Base-by-base conservation (phyloP, 2,113 vertebrate species). In the Myotis yumanensis region DNA sequence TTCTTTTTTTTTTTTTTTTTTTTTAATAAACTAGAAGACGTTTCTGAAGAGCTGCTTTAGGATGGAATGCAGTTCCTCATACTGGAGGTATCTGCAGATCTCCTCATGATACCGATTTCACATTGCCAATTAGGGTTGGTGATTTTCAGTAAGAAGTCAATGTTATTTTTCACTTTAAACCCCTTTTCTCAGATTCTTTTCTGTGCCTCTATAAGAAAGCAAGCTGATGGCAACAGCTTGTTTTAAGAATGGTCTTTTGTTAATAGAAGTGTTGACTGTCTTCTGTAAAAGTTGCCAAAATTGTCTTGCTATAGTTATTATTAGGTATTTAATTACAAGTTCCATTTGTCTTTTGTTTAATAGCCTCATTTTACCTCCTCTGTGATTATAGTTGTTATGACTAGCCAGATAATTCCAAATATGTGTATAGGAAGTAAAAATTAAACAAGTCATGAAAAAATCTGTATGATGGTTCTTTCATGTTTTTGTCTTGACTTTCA, bases 191-290 rank as follows among this genome's bases (percentile, higher is more conserved):
- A 68, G 40, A 82, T 57, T 40, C 35, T 69, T 79, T 3, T 86
- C n/a, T 80, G 11, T 30, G 28, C 5, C 28, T 20, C 14, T 43
- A 2, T 3, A 46, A 92, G 30, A 92, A 69, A 90, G 54, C 87
- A 54, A 89, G n/a, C 40, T 54, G 73, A 73, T 68, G 20, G 43
- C 4, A 40, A n/a, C 5, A 79, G 35, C 6, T 59, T 94, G 30
- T 80, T 89, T 95, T 89, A 84, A 96, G 68, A 88, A 83, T 30
- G 10, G 20, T 22, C 28, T 81, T 91, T 83, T 83, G n/a, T 77
- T 89, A 86, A 86, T 52, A 79, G 30, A 73, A 17, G 17, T 43
- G 3, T 51, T 93, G 48, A 89, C n/a, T 90, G 14, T 77, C 43
- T 37, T 90, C n/a, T 82, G 54, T 76, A 86, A 93, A 89, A 89